These are phyloP conservation scores for Spermophilus dauricus DNA, from an alignment of 2,113 vertebrate species.

Conservation along the genomic window DNA sequence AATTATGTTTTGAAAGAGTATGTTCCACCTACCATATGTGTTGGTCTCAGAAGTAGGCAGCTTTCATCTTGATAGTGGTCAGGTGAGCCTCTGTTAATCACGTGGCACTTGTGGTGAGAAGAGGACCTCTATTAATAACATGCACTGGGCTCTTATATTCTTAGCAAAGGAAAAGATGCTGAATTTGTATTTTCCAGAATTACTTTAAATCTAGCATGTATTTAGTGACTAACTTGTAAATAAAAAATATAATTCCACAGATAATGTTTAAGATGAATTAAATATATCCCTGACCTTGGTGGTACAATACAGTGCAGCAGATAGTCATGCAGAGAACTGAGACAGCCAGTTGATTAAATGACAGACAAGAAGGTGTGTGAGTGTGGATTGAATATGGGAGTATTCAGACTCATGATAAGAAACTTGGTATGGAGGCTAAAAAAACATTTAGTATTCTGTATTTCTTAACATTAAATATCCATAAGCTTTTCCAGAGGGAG, in stretches of 20 bases:
- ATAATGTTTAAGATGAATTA: background rate
- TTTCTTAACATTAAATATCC: background rate
- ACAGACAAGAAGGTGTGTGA: background rate
- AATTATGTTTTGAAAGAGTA: background rate
- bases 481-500: background rate
- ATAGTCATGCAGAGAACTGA: background rate
- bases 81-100: background rate
- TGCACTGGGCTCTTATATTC: background rate
- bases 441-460: background rate
- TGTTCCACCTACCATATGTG: background rate
- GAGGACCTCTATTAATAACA: background rate
- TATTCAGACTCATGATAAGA: background rate
- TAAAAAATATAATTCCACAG: background rate
- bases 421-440: background rate
- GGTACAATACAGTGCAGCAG: rapidly evolving
- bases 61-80: background rate
- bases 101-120: background rate
- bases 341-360: background rate
- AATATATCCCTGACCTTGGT: background rate
- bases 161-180: background rate
- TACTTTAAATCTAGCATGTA: background rate
- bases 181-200: background rate
- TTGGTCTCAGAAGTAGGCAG: background rate
- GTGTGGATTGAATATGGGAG: background rate
- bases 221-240: background rate